These are phyloP conservation scores for Hermodice carunculata DNA, from an alignment of 2,888 invertebrate genomes.

Conservation along the genomic window DNA sequence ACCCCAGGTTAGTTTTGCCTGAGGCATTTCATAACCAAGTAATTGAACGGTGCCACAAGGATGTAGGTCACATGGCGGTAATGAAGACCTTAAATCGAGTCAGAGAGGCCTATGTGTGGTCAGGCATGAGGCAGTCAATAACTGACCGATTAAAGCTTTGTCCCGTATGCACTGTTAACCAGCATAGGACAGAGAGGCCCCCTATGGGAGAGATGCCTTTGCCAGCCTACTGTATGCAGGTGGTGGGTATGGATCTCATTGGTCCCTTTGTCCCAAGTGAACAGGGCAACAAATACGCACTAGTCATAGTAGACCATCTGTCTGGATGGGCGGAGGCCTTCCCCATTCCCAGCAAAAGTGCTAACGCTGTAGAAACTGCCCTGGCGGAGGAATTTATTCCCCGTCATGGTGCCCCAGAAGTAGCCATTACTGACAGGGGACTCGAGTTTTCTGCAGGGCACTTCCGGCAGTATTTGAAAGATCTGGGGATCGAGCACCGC, in stretches of 20 bases:
- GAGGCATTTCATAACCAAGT: too few species aligned
- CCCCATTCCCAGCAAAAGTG: not conserved
- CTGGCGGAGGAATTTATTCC: not conserved
- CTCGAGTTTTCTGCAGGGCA: not conserved
- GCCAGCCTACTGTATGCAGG: not conserved
- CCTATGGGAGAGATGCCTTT: not conserved
- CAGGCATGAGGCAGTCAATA: not conserved
- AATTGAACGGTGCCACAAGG: too few species aligned
- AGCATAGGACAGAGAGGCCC: not conserved
- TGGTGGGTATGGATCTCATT: not conserved
- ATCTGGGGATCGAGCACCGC: not conserved
- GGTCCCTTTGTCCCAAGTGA: not conserved
- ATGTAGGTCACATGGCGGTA: too few species aligned
- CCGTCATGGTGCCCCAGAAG: not conserved
- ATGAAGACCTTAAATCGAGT: too few species aligned
- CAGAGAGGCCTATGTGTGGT: not conserved
- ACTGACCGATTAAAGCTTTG: not conserved
- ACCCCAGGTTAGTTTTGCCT: too few species aligned
- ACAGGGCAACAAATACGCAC: not conserved
- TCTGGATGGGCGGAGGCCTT: not conserved
- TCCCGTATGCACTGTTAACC: not conserved
- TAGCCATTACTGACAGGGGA: not conserved
- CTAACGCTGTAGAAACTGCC: not conserved
- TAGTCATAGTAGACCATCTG: not conserved
- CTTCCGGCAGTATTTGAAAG: not conserved